Base-by-base conservation (phyloP, 2,888 invertebrate genomes). In the Cosmia pyralina region DNA sequence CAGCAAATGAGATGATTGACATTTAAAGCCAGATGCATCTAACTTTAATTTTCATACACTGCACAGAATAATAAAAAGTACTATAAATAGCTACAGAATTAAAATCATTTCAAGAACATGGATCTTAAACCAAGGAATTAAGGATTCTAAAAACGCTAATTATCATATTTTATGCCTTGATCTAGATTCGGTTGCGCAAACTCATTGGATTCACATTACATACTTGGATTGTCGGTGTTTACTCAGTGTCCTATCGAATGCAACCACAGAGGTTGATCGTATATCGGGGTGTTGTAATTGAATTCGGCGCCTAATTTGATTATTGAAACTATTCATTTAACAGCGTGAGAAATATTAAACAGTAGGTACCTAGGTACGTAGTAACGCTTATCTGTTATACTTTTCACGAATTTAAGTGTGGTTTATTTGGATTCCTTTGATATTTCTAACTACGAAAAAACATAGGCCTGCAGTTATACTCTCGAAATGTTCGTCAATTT, bases 121-220 rank as follows among this genome's bases (percentile, higher is more conserved):
- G 63, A 82, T 72, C 53, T 62, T 50, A 55, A 64, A 65, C 22
- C 28, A 66, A 59, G 64, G 19, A 64, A 63, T 52, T 52, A n/a
- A 82, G 69, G 75, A 70, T 77, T 65, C 38, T 71, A 52, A 76
- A 69, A 75, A 62, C 63, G 69, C 52, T 69, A 75, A 77, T 68
- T 38, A 38, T 38, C 6, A 52, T 69, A n/a, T n/a, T n/a, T n/a
- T n/a, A 72, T 74, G 72, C 76, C 44, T 69, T 67, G 74, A 65
- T 82, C 84, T 81, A 77, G 77, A 75, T 79, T 78, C 62, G 41
- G 67, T 84, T 80, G 72, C 66, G 62, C 76, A 82, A 83, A 72
- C 44, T 57, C 17, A 65, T 72, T 53, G 75, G 85, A 75, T 74
- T 85, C 72, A 48, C 59, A 73, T 81, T 81, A 85, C 85, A 72